Base-by-base conservation (phyloP, 2,888 invertebrate genomes). In the Monoplex corrugatus region DNA sequence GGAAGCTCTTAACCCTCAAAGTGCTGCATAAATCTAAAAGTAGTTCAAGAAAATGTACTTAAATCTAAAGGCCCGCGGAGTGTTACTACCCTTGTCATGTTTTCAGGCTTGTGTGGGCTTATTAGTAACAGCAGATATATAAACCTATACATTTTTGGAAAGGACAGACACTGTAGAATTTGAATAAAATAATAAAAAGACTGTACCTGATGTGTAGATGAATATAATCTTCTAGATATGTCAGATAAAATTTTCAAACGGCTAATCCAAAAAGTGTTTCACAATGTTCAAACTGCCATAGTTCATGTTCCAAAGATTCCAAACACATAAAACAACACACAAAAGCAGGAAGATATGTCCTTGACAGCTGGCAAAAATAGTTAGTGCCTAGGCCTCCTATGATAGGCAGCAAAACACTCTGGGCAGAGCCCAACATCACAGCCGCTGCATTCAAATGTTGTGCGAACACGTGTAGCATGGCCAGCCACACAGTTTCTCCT, bases 351-450 rank as follows among this genome's bases (percentile, higher is more conserved):
- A 68, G n/a, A 68, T 28, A 68, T 13, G 28, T 32, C 35, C 13
- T 75, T 13, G 3, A 8, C 38, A 16, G 75, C 5, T 19, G 13
- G 6, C 6, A 35, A 75, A 40, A 16, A 43, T 6, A 43, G 28
- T 28, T 43, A 80, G 43, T 28, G 43, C 44, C 80, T 80, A 23
- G 40, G 43, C 43, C 82, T 83, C 82, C 8, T 83, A 32, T 83
- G 82, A 45, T 83, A 32, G 32, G 1, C 6, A 32, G 82, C 44
- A 83, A 83, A 83, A 32, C 82, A 83, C 45, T 19, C 82, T 13
- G 82, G 82, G 82, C 82, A 83, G 45, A 83, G 44, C 13, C 82
- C 82, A 19, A 83, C 45, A 45, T 83, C 45, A 83, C 82, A 83
- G 13, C n/a, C 82, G 32, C 13, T 5, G 23, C 82, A 83, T 16